Evolutionary conservation across 2,113 vertebrate genomes (phyloP).

Genomic region (Silurus glanis): DNA sequence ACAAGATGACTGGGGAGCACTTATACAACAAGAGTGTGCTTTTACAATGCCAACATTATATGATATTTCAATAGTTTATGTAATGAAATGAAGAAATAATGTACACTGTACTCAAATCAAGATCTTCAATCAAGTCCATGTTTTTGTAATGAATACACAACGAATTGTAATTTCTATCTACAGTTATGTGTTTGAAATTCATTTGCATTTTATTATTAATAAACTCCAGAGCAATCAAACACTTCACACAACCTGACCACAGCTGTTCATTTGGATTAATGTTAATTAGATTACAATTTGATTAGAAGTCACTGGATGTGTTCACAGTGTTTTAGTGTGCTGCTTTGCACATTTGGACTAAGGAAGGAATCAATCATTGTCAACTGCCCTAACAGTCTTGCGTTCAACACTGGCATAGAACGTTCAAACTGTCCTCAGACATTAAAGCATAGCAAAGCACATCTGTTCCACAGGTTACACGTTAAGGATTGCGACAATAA

Average conservation of each 20-base stretch:
- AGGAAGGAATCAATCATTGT: constrained; percentile 17
- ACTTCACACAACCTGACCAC: not conserved
- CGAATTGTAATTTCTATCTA: not conserved
- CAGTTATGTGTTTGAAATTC: not conserved
- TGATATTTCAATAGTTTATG: not conserved
- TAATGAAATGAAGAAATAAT: not conserved
- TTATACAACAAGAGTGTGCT: not conserved
- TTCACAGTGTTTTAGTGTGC: not conserved
- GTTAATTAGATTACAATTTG: not conserved
- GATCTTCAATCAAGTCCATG: not conserved
- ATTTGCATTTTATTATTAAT: not conserved
- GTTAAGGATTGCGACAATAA: not conserved
- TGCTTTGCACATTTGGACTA: not conserved
- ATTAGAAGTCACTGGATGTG: not conserved
- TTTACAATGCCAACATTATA: not conserved
- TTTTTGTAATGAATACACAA: not conserved
- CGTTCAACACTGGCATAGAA: constrained; percentile 10
- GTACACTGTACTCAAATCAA: not conserved
- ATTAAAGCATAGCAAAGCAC: constrained; percentile 5
- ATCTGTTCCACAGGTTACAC: constrained; percentile 20
- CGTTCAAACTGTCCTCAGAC: not conserved
- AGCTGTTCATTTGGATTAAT: not conserved
- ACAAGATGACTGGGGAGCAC: not conserved
- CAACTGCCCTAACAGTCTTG: not conserved
- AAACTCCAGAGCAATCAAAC: not conserved